These are phyloP conservation scores for Rhaphigaster nebulosa DNA, from an alignment of 2,888 invertebrate genomes.

Conservation along the genomic window DNA sequence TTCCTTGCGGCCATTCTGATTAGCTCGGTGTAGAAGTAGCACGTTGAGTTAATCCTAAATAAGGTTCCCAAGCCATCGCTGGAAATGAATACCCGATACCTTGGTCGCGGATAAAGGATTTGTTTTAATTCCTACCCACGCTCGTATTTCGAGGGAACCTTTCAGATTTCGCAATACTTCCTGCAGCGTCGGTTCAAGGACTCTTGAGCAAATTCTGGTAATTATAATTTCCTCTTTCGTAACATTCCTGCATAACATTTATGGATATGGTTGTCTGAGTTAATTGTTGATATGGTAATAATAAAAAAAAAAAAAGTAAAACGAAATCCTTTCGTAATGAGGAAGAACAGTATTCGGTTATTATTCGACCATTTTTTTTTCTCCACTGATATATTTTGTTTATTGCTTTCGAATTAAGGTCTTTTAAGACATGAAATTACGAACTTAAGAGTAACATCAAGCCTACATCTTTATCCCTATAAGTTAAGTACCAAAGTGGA, in stretches of 20 bases:
- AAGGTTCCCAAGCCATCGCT: background rate
- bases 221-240: conserved; percentile 30
- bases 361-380: too few relatives aligned
- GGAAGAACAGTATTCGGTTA: too few relatives aligned
- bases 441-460: too few relatives aligned
- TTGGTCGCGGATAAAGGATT: background rate
- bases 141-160: background rate
- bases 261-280: background rate
- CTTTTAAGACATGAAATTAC: too few relatives aligned
- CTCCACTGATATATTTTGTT: too few relatives aligned
- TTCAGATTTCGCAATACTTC: conserved; percentile 14
- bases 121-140: conserved; percentile 23
- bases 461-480: too few relatives aligned
- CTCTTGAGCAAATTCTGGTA: conserved; percentile 19
- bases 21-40: background rate
- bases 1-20: background rate
- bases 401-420: too few relatives aligned
- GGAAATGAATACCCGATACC: background rate
- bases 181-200: conserved; percentile 37
- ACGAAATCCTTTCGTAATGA: background rate
- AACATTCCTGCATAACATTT: background rate
- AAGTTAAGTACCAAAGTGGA: too few relatives aligned
- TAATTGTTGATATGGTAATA: background rate
- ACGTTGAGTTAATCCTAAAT: background rate
- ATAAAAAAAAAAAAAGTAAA: background rate